Evolutionary conservation across 2,888 invertebrate genomes (phyloP).

Genomic region (Chydorus sphaericus): DNA sequence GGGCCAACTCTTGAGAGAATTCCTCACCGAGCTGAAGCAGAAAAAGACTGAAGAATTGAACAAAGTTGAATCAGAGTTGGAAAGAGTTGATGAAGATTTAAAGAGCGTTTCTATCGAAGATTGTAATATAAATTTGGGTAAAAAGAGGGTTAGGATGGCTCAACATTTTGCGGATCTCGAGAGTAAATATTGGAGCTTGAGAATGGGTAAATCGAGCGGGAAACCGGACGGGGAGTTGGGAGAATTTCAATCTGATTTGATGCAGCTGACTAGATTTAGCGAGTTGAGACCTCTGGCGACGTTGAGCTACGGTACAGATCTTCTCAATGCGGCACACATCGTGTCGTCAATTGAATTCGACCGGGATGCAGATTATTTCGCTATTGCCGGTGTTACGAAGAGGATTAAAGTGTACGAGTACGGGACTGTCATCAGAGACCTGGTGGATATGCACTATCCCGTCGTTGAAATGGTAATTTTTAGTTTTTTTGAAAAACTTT

Average conservation of each 20-base stretch:
- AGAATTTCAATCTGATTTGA: conserved; percentile 67
- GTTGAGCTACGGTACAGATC: conserved; percentile 75
- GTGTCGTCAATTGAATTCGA: conserved; percentile 91
- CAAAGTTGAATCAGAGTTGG: conserved; percentile 53
- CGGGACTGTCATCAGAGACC: conserved; percentile 64
- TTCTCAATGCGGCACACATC: conserved; percentile 70
- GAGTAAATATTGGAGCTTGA: conserved; percentile 65
- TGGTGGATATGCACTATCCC: conserved; percentile 83
- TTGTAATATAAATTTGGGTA: background rate
- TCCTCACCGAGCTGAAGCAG: conserved; percentile 56
- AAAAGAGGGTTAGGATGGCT: conserved; percentile 45
- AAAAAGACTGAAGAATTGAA: conserved; percentile 52
- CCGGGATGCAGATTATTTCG: conserved; percentile 87
- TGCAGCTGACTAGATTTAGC: conserved; percentile 67
- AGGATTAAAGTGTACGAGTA: conserved; percentile 88
- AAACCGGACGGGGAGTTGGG: conserved; percentile 37
- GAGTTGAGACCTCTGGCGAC: conserved; percentile 67
- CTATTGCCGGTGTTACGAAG: conserved; percentile 88
- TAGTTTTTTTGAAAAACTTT: no score
- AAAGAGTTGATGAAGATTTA: conserved; percentile 38
- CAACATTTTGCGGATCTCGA: conserved; percentile 81
- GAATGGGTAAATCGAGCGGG: conserved; percentile 56
- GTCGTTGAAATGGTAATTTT: conserved; percentile 81
- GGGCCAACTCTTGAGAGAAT: conserved; percentile 66
- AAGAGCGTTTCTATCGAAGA: background rate